These are phyloP conservation scores for Nothoprocta pentlandii DNA, from an alignment of 2,113 vertebrate species.

Conservation along the genomic window DNA sequence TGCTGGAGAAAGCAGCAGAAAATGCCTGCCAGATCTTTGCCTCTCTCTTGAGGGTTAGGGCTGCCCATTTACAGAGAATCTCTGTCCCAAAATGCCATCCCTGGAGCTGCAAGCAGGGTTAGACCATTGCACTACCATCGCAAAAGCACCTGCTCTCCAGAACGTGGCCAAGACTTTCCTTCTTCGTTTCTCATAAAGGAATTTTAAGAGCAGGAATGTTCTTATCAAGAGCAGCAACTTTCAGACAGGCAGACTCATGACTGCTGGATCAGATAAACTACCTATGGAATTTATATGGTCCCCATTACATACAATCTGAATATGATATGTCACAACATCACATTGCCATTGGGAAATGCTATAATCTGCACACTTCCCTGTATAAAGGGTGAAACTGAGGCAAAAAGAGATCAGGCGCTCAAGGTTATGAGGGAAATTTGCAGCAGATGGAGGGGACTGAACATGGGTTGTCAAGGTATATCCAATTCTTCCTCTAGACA, in stretches of 20 bases:
- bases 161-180: constrained; percentile 31
- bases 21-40: background rate
- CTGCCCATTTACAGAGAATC: background rate
- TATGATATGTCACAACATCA: constrained; percentile 41
- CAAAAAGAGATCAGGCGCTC: background rate
- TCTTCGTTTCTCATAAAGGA: background rate
- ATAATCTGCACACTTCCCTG: background rate
- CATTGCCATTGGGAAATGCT: background rate
- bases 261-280: constrained; percentile 62
- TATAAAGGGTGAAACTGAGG: background rate
- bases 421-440: background rate
- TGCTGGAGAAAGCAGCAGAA: background rate
- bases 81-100: background rate
- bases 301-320: background rate
- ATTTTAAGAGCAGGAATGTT: constrained; percentile 44
- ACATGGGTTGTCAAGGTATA: background rate
- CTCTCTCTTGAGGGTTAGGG: background rate
- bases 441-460: background rate
- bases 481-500: background rate
- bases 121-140: background rate
- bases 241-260: constrained; percentile 56
- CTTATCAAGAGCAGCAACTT: constrained; percentile 46
- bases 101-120: background rate
- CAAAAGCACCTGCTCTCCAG: constrained; percentile 47
- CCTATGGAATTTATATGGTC: constrained; percentile 64